Evolutionary conservation across 2,888 invertebrate species (phyloP).

Genomic region (Aphidoletes aphidimyza): DNA sequence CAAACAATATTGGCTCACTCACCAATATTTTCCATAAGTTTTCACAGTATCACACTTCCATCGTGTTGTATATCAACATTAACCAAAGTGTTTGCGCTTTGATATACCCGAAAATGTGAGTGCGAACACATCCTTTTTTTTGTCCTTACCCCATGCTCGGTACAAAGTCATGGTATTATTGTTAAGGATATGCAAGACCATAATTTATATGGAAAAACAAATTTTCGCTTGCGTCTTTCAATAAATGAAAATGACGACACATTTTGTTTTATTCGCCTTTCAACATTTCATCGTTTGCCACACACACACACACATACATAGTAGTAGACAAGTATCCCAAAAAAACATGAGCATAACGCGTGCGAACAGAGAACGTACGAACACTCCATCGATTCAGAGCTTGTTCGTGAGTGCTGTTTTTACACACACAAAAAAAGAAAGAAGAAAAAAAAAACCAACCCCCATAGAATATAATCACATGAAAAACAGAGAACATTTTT

Average conservation of each 20-base stretch:
- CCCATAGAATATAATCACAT: not conserved
- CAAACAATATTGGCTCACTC: not conserved
- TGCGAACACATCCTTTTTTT: not conserved
- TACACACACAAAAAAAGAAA: not conserved
- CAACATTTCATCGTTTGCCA: not conserved
- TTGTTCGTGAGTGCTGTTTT: not conserved
- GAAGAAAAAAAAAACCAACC: no score
- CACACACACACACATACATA: not conserved
- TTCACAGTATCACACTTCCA: constrained; percentile 26
- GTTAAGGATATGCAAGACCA: constrained; percentile 21
- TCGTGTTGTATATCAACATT: constrained; percentile 29
- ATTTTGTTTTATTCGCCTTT: constrained; percentile 29
- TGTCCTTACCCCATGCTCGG: not conserved
- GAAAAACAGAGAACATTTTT: not conserved
- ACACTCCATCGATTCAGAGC: not conserved
- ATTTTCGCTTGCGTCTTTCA: constrained; percentile 31
- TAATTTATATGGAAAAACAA: constrained; percentile 44
- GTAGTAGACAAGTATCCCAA: no score
- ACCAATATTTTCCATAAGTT: constrained; percentile 38
- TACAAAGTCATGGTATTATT: not conserved
- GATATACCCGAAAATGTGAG: constrained; percentile 32
- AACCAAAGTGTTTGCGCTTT: constrained; percentile 48
- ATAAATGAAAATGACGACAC: constrained; percentile 32
- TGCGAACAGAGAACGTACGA: no score
- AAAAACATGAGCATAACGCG: no score